These are phyloP conservation scores for Nerophis lumbriciformis DNA, from an alignment of 2,113 vertebrate species.

Conservation along the genomic window DNA sequence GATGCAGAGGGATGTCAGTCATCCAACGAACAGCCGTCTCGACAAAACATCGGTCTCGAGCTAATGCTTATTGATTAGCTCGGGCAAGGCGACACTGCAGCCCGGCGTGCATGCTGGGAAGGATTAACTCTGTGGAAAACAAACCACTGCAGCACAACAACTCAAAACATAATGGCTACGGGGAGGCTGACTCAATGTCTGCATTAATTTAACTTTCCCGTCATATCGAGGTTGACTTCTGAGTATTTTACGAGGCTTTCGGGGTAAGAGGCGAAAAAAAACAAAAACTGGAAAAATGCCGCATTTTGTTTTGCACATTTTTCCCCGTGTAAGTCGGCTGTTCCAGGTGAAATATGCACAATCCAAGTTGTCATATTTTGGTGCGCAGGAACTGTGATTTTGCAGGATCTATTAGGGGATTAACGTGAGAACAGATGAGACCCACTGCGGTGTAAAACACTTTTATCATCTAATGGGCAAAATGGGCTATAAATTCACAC, in stretches of 20 bases:
- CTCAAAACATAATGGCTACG: background rate
- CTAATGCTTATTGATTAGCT: conserved; percentile 50
- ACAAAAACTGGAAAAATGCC: background rate
- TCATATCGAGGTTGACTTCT: background rate
- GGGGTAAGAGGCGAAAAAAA: too few species aligned
- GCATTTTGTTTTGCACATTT: background rate
- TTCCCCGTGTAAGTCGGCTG: background rate
- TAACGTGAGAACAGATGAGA: conserved; percentile 5
- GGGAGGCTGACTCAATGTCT: background rate
- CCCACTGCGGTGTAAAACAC: conserved; percentile 11
- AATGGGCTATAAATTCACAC: conserved; percentile 43
- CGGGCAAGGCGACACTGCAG: conserved; percentile 27
- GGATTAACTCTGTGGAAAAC: conserved; percentile 30
- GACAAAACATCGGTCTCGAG: conserved; percentile 46
- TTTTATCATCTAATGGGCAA: conserved; percentile 41
- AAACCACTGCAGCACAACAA: conserved; percentile 22
- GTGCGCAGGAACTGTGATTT: background rate
- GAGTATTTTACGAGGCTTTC: background rate
- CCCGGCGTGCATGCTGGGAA: conserved; percentile 15
- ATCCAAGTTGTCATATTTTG: conserved; percentile 2
- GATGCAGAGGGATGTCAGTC: conserved; percentile 35
- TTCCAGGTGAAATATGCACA: background rate
- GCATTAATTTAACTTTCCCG: background rate
- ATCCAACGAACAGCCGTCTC: conserved; percentile 34
- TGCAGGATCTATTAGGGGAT: background rate